phyloP scores from a whole-genome alignment of 2,113 vertebrate genomes.

The Megaceryle maxima region DNA sequence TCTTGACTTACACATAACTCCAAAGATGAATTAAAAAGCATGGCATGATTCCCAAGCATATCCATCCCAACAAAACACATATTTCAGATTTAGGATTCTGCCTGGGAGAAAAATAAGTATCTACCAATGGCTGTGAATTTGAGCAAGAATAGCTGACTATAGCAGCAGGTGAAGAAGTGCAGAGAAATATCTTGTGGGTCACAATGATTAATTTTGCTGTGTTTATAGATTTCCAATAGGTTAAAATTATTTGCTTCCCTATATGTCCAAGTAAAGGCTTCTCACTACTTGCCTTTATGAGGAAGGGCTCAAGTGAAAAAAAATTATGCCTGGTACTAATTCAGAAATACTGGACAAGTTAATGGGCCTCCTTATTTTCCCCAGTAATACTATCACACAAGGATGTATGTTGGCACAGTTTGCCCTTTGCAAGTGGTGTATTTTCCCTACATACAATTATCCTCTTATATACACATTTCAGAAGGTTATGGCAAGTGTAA shows the following conservation, averaged over 20 bases:
- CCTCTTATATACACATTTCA: not conserved
- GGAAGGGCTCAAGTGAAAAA: not conserved
- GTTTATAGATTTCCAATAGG: not conserved
- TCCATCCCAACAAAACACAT: not conserved
- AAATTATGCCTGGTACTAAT: not conserved
- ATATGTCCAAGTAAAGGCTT: not conserved
- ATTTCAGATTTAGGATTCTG: constrained; percentile 36
- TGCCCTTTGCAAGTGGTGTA: not conserved
- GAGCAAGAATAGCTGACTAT: constrained; percentile 33
- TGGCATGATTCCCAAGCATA: constrained; percentile 10
- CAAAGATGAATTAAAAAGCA: constrained; percentile 4
- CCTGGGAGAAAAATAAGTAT: constrained; percentile 11
- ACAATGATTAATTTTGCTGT: not conserved
- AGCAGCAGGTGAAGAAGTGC: not conserved
- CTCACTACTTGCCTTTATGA: not conserved
- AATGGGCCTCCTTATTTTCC: not conserved
- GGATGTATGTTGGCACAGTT: not conserved
- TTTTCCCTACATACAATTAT: not conserved
- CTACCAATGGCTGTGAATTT: constrained; percentile 16
- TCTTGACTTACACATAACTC: not conserved
- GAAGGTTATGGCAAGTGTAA: not conserved
- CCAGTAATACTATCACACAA: not conserved
- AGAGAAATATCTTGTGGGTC: constrained; percentile 9
- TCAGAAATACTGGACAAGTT: constrained; percentile 12
- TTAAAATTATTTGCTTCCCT: constrained; percentile 28